Base-by-base conservation (phyloP, 2,797 vertebrate species). In the Caiman crocodilus region DNA sequence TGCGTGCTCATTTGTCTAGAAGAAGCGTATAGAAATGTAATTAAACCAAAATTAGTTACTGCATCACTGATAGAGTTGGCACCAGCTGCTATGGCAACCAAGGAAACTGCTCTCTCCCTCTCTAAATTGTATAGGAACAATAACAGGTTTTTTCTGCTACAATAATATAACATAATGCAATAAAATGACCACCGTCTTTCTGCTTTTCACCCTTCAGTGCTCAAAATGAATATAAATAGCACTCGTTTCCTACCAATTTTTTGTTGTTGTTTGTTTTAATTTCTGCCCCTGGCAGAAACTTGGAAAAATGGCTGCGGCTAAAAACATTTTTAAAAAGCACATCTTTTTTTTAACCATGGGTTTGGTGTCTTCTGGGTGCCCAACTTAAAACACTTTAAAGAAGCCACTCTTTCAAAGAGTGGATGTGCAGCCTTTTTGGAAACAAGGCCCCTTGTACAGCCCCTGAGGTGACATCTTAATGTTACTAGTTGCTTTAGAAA, bases 11-110 rank as follows among this genome's bases (percentile, higher is more conserved):
- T 91, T 87, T 78, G 56, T 75, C 76, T 87, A 91, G 82, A 91
- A 74, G 67, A 80, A 79, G 79, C n/a, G n/a, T 83, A 75, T 87
- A 87, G 80, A 87, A 87, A 87, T 83, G 84, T 85, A 91, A 83
- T 91, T 91, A 91, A 91, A 87, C 79, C 50, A 79, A 91, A 87
- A 87, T 87, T 91, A 91, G 90, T 91, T 87, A 91, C 80, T 87
- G 90, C 79, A 83, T 83, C 75, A 35, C 26, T 35, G 78, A 77
- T 59, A 64, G 75, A 87, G 79, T 83, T 67, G 30, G 76, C 79
- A 84, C 76, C 20, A 35, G 90, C 84, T 91, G 90, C 90, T 83
- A 91, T 87, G 56, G 90, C 80, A 91, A 91, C 90, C 56, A 79
- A 32, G 56, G 76, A 60, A 69, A 79, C 35, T 56, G 57, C 67